Evolutionary conservation across 1,140 invertebrate species (phyloP), one percentile per base, ranked within the genome.

Genomic region (Zaprionus camerounensis): DNA sequence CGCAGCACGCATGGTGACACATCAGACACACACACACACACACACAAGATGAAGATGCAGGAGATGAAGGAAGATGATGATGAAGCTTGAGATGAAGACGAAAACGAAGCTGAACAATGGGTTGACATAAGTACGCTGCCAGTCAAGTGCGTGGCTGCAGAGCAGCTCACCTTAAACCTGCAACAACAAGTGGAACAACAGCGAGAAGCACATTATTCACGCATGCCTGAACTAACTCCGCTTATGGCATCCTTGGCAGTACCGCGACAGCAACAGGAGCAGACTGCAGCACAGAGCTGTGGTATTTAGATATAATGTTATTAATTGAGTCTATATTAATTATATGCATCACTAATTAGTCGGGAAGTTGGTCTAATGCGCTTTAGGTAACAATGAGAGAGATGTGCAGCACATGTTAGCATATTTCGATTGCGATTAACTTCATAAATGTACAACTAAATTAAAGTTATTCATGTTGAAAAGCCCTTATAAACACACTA

Each of bases 321-420:
- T 22, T 28, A 57, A 36, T 49, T 38, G 49, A 57, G 64, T 22
- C 15, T 36, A 53, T 38, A 79, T 86, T 81, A 65, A 82, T 86
- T 80, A 79, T 63, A 82, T 65, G 76, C 76, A 73, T 26, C 38
- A 62, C 58, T 83, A 83, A 83, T 83, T 83, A 76, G 51, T 44
- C 55, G 38, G 26, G 69, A 71, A 78, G 26, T 24, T 28, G 15
- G 2, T 2, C 0, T 17, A 17, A 44, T 13, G 20, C 46, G 46
- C 17, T 22, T 22, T 49, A 22, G n/a, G n/a, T 4, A 36, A 36
- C 34, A 36, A 13, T 36, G 34, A 1, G 9, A 36, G 12, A 36
- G 34, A 36, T 9, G 5, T 44, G 5, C 15, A 6, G 38, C 1
- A n/a, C 15, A 17, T 1, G 11, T 38, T 5, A 6, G 3, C n/a